Percentiles rank a stretch among this genome's conserved stretches.
Conservation (phyloP, 2,797 vertebrate species). For the Trachops cirrhosus region DNA sequence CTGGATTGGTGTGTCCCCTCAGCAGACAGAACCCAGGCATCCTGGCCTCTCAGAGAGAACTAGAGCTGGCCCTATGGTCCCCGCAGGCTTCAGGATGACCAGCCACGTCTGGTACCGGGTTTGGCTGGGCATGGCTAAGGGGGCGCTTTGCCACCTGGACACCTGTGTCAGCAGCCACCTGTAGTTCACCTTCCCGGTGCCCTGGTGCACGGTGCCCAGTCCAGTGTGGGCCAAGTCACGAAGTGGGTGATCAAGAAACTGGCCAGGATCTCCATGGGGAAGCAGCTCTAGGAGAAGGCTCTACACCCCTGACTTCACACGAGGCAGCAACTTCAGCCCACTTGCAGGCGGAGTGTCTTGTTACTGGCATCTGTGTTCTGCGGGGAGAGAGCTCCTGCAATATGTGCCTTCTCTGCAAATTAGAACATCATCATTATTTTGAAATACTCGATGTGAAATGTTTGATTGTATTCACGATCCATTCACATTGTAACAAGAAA, state of each 20-base stretch:
- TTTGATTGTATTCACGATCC: slow-evolving; percentile 19
- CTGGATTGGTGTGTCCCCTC: background rate
- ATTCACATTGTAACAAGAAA: background rate
- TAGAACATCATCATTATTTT: slow-evolving; percentile 35
- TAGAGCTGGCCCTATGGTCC: background rate
- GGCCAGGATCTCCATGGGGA: background rate
- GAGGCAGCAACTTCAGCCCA: background rate
- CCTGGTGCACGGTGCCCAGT: background rate
- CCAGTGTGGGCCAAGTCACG: rapidly evolving
- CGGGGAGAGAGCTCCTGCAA: background rate
- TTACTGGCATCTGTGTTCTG: background rate
- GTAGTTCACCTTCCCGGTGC: background rate
- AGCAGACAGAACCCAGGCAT: background rate
- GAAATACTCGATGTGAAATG: background rate
- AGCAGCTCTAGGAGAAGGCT: background rate
- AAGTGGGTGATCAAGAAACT: background rate
- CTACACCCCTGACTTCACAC: background rate
- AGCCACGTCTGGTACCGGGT: background rate
- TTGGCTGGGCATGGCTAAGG: background rate
- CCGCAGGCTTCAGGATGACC: background rate
- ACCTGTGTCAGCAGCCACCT: background rate
- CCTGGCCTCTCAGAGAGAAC: background rate
- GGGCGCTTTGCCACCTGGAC: background rate
- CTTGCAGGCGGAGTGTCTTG: background rate
- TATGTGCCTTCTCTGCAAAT: background rate